phyloP scores from a whole-genome alignment of 2,797 vertebrate species.

The Dipus sagitta region DNA sequence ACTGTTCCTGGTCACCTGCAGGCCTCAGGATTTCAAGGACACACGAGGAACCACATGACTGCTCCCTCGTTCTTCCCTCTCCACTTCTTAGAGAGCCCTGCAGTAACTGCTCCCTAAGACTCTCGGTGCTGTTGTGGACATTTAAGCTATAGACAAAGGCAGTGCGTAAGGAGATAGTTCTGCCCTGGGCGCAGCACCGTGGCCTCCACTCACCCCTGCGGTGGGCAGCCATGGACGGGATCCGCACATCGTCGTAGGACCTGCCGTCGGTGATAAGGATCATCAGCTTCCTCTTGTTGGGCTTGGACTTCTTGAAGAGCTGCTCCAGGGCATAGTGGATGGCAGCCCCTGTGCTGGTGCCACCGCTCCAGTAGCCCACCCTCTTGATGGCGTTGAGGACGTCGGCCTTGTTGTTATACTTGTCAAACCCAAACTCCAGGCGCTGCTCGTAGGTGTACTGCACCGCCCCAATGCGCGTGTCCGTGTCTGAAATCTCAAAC shows the following conservation, averaged over 20 bases:
- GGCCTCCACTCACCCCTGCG: conserved; percentile 90
- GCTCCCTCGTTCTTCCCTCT: background rate
- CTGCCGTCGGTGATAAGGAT: conserved; percentile 98
- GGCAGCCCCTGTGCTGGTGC: conserved; percentile 97
- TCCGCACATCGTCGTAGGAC: conserved; percentile 95
- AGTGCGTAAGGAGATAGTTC: background rate
- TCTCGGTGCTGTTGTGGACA: background rate
- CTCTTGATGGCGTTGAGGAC: conserved; percentile 94
- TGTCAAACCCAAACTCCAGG: conserved; percentile 96
- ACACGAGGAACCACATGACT: background rate
- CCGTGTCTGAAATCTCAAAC: conserved; percentile 98
- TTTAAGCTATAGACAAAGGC: background rate
- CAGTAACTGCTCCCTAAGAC: background rate
- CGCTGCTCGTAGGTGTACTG: conserved; percentile 99
- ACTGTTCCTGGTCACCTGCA: too few species aligned
- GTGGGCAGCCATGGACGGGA: conserved; percentile 93
- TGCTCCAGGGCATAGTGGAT: conserved; percentile 95
- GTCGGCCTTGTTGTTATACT: conserved; percentile 93
- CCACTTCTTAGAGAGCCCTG: background rate
- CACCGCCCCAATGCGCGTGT: conserved; percentile 95
- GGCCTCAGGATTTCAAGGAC: background rate
- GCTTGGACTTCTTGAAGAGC: conserved; percentile 98
- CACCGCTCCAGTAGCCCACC: conserved; percentile 98
- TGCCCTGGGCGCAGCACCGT: background rate
- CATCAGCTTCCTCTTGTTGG: conserved; percentile 98